Percentiles rank a stretch among this genome's conserved stretches.
phyloP scores from a whole-genome alignment of 30 jellyfish, hydroid and myxozoan genomes.

The Cassiopea xamachana region DNA sequence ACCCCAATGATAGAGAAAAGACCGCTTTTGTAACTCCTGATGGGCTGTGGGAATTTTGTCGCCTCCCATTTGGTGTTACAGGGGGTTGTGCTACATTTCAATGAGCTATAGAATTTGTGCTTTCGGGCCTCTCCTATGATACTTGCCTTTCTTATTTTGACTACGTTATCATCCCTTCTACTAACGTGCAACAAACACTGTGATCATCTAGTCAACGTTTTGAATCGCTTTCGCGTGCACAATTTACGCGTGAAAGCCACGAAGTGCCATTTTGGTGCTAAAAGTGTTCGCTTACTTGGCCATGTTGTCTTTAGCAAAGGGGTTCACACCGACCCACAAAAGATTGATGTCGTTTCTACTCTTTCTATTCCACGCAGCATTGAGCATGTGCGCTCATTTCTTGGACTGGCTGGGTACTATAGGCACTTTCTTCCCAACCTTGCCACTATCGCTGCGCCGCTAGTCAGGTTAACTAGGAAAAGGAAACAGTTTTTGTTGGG shows the following conservation, averaged over 20 bases:
- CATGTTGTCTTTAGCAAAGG: not conserved
- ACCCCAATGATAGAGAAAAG: too few relatives aligned
- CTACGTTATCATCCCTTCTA: too few relatives aligned
- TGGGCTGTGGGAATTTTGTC: too few relatives aligned
- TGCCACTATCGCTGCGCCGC: not conserved
- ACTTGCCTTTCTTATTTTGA: too few relatives aligned
- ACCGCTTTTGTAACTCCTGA: too few relatives aligned
- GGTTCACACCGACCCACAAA: not conserved
- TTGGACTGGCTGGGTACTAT: not conserved
- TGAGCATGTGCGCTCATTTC: not conserved
- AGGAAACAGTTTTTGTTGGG: not conserved
- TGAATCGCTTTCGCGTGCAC: too few relatives aligned
- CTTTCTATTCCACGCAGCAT: not conserved
- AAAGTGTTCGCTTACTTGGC: not conserved
- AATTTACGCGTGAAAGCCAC: not conserved
- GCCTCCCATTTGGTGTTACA: too few relatives aligned
- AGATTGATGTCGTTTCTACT: not conserved
- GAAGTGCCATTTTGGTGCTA: not conserved
- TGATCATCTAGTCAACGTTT: too few relatives aligned
- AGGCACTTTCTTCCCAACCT: not conserved
- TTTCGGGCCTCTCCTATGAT: too few relatives aligned
- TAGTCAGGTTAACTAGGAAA: not conserved
- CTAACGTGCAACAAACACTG: too few relatives aligned
- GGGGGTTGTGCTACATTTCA: too few relatives aligned
- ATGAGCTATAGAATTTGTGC: too few relatives aligned